phyloP scores from a whole-genome alignment of 2,113 vertebrate genomes.

The Salminus brasiliensis region DNA sequence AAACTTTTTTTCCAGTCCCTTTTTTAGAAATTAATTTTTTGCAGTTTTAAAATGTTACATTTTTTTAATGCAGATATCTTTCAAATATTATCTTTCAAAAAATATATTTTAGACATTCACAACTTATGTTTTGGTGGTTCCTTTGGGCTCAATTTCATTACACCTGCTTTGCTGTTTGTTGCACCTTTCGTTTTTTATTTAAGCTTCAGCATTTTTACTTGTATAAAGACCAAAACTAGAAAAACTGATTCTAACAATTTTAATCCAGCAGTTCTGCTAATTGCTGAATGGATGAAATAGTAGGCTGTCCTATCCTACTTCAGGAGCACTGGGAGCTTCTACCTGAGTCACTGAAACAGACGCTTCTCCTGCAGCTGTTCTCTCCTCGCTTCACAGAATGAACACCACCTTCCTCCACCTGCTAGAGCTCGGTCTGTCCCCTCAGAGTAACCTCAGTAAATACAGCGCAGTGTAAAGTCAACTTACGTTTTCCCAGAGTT shows the following conservation, averaged over 20 bases:
- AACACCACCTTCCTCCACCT: no score
- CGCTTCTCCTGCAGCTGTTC: no score
- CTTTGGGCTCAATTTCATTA: not conserved
- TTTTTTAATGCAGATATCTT: no score
- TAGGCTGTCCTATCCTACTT: not conserved
- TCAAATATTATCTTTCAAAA: no score
- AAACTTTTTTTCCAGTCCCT: no score
- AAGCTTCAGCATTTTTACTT: not conserved
- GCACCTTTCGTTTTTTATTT: not conserved
- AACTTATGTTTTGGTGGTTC: not conserved
- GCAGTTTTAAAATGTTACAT: no score
- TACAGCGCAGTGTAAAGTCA: not conserved
- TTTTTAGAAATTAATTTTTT: no score
- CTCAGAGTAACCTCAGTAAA: no score
- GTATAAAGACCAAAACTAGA: not conserved
- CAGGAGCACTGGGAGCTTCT: not conserved
- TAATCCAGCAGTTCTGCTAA: not conserved
- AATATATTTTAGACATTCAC: not conserved
- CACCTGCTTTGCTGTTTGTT: not conserved
- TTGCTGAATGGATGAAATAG: no score
- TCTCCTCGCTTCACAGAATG: no score
- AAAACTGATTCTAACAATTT: not conserved
- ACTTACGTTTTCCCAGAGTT: slow-evolving; percentile 90
- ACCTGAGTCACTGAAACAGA: no score
- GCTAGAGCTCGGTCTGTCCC: no score